phyloP scores from a whole-genome alignment of 1,140 invertebrate species.

The Frieseomelitta varia region DNA sequence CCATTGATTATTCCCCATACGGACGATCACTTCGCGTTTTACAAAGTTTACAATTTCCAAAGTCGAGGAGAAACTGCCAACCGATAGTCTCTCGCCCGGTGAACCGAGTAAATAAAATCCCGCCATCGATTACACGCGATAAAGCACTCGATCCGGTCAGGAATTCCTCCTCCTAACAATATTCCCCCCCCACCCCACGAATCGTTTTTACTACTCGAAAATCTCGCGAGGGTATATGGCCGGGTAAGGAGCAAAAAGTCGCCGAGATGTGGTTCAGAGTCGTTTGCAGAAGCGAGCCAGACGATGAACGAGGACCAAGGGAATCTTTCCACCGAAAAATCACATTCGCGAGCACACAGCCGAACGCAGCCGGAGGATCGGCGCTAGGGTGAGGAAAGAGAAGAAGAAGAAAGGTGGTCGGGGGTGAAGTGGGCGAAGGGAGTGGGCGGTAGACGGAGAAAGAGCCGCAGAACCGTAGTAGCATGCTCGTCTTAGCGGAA shows the following conservation, averaged over 20 bases:
- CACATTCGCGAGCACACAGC: constrained; percentile 38
- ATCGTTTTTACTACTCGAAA: neutral
- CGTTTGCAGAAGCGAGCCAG: constrained; percentile 28
- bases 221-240: neutral
- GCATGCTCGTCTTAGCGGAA: constrained; percentile 71
- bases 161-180: neutral
- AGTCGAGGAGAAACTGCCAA: neutral
- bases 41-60: neutral
- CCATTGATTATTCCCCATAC: too few relatives aligned
- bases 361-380: constrained; percentile 38
- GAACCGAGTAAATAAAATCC: neutral
- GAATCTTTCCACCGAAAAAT: constrained; percentile 65
- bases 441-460: constrained; percentile 20
- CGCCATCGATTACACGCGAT: neutral
- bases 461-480: constrained; percentile 42
- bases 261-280: constrained; percentile 4
- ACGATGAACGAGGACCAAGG: constrained; percentile 44
- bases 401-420: neutral
- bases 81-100: neutral
- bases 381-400: neutral
- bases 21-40: too few relatives aligned
- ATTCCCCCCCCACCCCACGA: neutral
- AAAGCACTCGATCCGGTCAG: constrained; percentile 7
- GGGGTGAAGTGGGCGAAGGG: too few relatives aligned
- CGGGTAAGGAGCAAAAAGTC: constrained; percentile 27